These are phyloP conservation scores for Lasius fuliginosus DNA, from an alignment of 2,888 invertebrate genomes.

Conservation along the genomic window DNA sequence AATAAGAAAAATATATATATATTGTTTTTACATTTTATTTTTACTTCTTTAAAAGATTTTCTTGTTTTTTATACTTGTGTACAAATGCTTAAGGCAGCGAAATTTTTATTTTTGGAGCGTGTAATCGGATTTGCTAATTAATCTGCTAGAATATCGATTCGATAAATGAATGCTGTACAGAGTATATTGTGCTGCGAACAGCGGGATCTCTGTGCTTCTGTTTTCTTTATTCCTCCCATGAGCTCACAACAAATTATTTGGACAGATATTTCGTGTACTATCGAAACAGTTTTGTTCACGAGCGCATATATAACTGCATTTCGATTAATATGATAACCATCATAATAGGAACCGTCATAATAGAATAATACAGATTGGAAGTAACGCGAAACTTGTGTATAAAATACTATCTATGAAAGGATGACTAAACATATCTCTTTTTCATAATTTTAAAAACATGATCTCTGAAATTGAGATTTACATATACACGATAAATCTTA, in stretches of 20 bases:
- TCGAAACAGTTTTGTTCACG: neutral
- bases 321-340: neutral
- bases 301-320: neutral
- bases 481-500: neutral
- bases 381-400: neutral
- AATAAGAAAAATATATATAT: neutral
- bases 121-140: conserved; percentile 66
- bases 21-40: neutral
- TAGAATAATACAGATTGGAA: neutral
- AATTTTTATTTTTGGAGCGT: conserved; percentile 11
- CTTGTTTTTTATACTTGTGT: neutral
- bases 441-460: neutral
- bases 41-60: neutral
- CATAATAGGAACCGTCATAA: neutral
- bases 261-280: neutral
- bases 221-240: neutral
- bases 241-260: conserved; percentile 13
- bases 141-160: conserved; percentile 65
- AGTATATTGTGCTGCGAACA: neutral
- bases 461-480: neutral
- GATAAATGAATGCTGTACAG: conserved; percentile 51
- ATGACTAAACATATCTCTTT: neutral
- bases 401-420: too few relatives aligned
- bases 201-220: conserved; percentile 23
- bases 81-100: neutral